Base-by-base conservation (phyloP, 2,888 invertebrate genomes). In the Synergus japonicus region DNA sequence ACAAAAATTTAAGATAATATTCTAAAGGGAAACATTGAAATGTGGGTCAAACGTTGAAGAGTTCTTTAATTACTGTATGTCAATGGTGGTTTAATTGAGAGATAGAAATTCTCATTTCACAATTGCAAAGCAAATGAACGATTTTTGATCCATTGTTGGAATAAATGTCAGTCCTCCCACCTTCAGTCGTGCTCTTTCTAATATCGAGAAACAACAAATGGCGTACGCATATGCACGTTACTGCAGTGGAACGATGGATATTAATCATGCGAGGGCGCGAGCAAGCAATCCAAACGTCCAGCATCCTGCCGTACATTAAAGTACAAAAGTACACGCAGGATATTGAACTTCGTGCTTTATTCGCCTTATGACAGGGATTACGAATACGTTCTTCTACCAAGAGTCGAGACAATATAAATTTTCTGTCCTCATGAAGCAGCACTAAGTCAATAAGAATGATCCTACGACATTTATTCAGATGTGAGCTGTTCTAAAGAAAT, bases 121-220 rank as follows among this genome's bases (percentile, higher is more conserved):
- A 73, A 73, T 73, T 69, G 69, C 29, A 8, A 43, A 66, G 18
- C 43, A 22, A 69, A 49, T 69, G 69, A 29, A 76, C 43, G 58
- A 60, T 67, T 77, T 63, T 67, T 49, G 58, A 77, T 79, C 69
- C 69, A 69, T 79, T 79, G 69, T 69, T 41, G 63, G 77, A 67
- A 82, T 82, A 84, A 86, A 87, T 85, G 85, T 82, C 81, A 80
- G 65, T 76, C 73, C 76, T 73, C 66, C 67, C 76, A 79, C 76
- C 77, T 78, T 78, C 78, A 78, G 78, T 81, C 79, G 69, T 79
- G 83, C 84, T 81, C 85, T 88, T 86, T 88, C 86, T 86, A 86
- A 84, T 83, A 84, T 83, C 83, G 63, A 60, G 83, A 82, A 80
- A 80, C 83, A 82, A 86, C 83, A 86, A 87, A 86, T 86, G 85